Percentiles rank a stretch among this genome's conserved stretches.
These are phyloP conservation scores for Aurelia aurita DNA, from an alignment of 30 jellyfish, hydroid and myxozoan species.

Conservation along the genomic window DNA sequence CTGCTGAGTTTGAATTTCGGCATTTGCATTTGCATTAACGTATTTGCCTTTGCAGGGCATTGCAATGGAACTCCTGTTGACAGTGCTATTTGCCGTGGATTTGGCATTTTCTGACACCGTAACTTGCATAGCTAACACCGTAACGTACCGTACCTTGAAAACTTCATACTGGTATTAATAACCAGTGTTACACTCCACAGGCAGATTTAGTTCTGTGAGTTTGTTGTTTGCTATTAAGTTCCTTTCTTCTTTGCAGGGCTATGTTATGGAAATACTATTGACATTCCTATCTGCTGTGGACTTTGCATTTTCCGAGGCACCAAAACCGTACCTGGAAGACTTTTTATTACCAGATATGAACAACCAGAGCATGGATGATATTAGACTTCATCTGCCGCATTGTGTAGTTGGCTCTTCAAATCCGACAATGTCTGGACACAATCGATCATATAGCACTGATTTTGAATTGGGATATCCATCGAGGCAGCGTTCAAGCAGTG, in stretches of 20 bases:
- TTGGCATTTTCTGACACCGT: conserved; percentile 87
- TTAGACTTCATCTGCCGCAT: conserved; percentile 49
- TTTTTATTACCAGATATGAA: conserved; percentile 28
- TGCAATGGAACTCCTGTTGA: conserved; percentile 80
- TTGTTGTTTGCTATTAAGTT: no score
- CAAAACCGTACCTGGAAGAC: conserved; percentile 72
- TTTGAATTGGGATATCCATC: conserved; percentile 68
- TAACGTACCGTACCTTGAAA: conserved; percentile 64
- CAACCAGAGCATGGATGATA: conserved; percentile 70
- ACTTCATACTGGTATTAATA: conserved; percentile 12
- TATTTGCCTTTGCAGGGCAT: conserved; percentile 59
- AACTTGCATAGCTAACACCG: no score
- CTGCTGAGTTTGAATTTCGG: no score
- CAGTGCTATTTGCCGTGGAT: conserved; percentile 84
- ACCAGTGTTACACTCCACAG: background rate
- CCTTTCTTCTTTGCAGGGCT: conserved; percentile 71
- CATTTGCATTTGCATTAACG: no score
- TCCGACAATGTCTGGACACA: conserved; percentile 69
- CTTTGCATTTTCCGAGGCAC: conserved; percentile 84
- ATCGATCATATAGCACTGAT: conserved; percentile 85
- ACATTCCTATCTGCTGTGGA: conserved; percentile 93
- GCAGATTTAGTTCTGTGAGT: no score
- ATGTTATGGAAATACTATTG: conserved; percentile 89
- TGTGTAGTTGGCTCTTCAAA: conserved; percentile 9
- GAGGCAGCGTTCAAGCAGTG: conserved; percentile 80